Evolutionary conservation across 64 coral and sea anemone species (phyloP).

Genomic region (Cladopsammia gracilis): DNA sequence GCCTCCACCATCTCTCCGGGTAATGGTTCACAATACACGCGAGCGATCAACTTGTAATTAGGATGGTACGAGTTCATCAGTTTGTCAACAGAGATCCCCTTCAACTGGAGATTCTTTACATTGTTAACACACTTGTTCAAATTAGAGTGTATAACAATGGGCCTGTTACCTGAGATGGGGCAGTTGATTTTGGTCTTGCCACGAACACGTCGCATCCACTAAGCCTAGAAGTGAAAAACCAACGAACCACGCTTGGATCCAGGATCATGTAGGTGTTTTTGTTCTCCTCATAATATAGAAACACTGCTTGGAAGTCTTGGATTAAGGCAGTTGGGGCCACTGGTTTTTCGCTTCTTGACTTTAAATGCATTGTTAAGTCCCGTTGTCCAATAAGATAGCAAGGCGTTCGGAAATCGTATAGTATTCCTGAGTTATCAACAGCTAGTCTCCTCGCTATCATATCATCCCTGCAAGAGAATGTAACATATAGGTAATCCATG

Average conservation of each 20-base stretch:
- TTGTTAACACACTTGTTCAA: background rate
- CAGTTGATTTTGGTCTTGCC: background rate
- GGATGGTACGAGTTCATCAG: background rate
- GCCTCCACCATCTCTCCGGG: background rate
- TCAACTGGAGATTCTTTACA: background rate
- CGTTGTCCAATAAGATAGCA: background rate
- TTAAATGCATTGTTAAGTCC: background rate
- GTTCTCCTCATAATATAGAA: background rate
- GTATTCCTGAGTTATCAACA: background rate
- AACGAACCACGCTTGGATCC: background rate
- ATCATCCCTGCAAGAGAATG: background rate
- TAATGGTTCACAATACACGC: background rate
- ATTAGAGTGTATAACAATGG: background rate
- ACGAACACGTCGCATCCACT: constrained; percentile 7
- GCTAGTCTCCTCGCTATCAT: background rate
- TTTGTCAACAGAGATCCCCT: background rate
- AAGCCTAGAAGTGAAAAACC: background rate
- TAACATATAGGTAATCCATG: background rate
- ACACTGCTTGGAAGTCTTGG: background rate
- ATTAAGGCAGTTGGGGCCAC: too few relatives aligned
- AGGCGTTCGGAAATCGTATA: background rate
- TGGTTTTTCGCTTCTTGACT: background rate
- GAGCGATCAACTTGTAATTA: background rate
- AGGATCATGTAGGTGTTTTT: background rate
- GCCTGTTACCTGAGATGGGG: background rate